Evolutionary conservation across 2,888 invertebrate genomes (phyloP).

Genomic region (Hetaerina titia): DNA sequence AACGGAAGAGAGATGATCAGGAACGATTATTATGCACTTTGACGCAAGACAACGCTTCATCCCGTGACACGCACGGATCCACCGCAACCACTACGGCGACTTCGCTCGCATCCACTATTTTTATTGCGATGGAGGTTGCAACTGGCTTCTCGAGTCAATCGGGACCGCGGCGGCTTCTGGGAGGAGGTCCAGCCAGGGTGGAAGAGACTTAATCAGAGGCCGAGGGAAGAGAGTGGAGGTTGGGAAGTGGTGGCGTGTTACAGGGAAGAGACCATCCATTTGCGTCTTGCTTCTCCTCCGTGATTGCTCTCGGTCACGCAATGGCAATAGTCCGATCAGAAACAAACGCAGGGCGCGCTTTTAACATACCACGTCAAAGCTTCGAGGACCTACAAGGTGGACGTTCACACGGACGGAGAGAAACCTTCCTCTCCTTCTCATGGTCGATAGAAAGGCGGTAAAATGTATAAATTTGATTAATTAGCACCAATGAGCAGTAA

Average conservation of each 20-base stretch:
- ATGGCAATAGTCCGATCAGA: conserved; percentile 50
- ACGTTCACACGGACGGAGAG: neutral
- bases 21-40: neutral
- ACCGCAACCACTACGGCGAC: neutral
- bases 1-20: neutral
- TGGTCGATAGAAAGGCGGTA: neutral
- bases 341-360: conserved; percentile 9
- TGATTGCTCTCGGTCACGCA: conserved; percentile 56
- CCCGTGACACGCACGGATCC: neutral
- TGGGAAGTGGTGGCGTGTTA: neutral
- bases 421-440: neutral
- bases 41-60: neutral
- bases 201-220: neutral
- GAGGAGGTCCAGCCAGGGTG: neutral
- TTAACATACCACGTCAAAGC: neutral
- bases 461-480: too few species aligned
- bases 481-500: too few species aligned
- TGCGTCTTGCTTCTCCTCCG: neutral
- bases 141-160: neutral
- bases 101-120: neutral
- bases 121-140: neutral
- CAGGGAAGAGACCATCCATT: neutral
- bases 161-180: neutral
- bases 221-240: neutral
- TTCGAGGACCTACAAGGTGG: neutral